Base-by-base conservation (phyloP, 2,888 invertebrate species). In the Tuberolachnus salignus region DNA sequence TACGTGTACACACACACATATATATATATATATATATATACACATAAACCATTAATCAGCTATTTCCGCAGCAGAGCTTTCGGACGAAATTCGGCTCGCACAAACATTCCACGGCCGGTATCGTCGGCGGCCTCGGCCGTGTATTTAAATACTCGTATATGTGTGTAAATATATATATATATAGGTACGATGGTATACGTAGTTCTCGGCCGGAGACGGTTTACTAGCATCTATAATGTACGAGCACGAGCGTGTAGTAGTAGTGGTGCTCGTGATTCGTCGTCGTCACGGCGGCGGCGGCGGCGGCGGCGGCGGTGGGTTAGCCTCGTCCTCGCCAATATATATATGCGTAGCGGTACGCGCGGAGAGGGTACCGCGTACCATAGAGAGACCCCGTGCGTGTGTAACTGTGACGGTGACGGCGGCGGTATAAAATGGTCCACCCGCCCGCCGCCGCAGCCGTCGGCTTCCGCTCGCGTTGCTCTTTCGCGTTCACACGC, bases 401-500 rank as follows among this genome's bases (percentile, higher is more conserved):
- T 55, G 42, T 55, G 55, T 55, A n/a, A 70, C 70, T 57, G 70
- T 70, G 70, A 70, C 70, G 70, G 64, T 13, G 61, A 34, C 13
- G 53, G 55, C 57, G 67, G 69, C 34, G 34, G n/a, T 34, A 34
- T 34, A 69, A 51, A 51, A 53, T 6, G 53, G 49, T 59, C 46
- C 46, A 57, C 59, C 46, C 3, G 26, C 19, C 49, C 72, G 59
- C 49, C 3, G 44, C 57, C 55, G 70, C 59, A 19, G n/a, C 3
- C n/a, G 4, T 14, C 26, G 3, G 14, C 34, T 46, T 71, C 71
- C 51, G 10, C 71, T 42, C 64, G 14, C 73, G 23, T 64, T 53
- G 73, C 53, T 64, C 63, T 74, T 74, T 74, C 73, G 53, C 73
- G 53, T 64, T 64, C 73, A 64, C 73, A 74, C 73, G 64, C 61